Evolutionary conservation across 2,797 vertebrate genomes (phyloP).

Genomic region (Prionace glauca): DNA sequence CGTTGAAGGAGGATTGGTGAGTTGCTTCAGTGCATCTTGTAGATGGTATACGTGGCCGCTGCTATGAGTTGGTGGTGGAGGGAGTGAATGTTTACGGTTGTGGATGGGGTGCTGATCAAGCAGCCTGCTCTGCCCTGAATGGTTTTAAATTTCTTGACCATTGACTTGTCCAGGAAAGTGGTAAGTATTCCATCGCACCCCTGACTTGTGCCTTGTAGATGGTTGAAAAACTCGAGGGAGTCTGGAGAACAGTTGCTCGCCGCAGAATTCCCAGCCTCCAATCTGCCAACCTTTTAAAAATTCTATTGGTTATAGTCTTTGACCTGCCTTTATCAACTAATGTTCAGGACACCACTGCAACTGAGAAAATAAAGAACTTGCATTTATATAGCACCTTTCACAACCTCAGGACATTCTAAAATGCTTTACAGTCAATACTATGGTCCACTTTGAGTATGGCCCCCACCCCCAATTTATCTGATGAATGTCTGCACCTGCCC

Average conservation of each 20-base stretch:
- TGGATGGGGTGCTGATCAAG: background rate
- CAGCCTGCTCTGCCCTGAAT: background rate
- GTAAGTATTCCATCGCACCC: background rate
- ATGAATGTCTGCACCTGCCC: background rate
- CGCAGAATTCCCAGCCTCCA: background rate
- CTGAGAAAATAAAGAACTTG: background rate
- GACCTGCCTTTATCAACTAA: background rate
- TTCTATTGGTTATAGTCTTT: background rate
- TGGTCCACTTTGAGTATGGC: background rate
- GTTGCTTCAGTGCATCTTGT: too few species aligned
- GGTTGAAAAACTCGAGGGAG: background rate
- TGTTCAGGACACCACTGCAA: background rate
- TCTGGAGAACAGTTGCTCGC: background rate
- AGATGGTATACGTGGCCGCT: too few species aligned
- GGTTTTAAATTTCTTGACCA: background rate
- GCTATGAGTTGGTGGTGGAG: background rate
- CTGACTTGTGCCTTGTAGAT: background rate
- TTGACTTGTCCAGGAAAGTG: background rate
- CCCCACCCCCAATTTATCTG: background rate
- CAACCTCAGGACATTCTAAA: background rate
- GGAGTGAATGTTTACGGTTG: background rate
- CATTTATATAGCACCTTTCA: background rate
- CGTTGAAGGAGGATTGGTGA: too few species aligned
- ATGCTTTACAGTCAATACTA: background rate
- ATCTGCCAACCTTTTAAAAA: background rate